Conservation (phyloP, 2,797 vertebrate genomes). For the Acanthurus lineatus region DNA sequence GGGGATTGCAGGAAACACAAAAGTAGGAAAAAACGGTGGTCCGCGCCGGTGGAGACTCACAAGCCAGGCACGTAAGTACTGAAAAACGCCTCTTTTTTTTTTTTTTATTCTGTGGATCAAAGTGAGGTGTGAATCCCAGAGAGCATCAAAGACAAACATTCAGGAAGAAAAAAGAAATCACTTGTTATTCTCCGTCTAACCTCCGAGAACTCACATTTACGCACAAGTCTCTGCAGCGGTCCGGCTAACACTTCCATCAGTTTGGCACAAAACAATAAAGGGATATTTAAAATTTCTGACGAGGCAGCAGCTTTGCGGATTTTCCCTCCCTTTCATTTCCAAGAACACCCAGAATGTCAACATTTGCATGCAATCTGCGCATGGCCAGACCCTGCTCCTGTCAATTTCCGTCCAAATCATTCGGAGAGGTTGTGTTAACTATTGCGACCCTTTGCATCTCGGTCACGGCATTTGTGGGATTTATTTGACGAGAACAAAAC, state of each 20-base stretch:
- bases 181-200: not conserved
- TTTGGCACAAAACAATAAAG: not conserved
- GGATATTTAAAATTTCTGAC: too few relatives aligned
- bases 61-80: conserved; percentile 87
- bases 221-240: not conserved
- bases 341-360: not conserved
- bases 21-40: conserved; percentile 88
- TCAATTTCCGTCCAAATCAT: too few relatives aligned
- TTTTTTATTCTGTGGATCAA: not conserved
- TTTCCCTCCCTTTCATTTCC: not conserved
- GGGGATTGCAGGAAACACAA: conserved; percentile 87
- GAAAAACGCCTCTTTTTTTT: not conserved
- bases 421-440: not conserved
- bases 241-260: not conserved
- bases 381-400: not conserved
- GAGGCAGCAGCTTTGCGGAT: not conserved
- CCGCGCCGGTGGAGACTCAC: conserved; percentile 82
- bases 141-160: not conserved
- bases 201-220: not conserved
- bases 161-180: not conserved
- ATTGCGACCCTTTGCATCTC: not conserved
- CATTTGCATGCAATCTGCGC: not conserved
- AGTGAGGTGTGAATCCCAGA: not conserved
- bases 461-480: too few relatives aligned
- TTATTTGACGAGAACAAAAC: too few relatives aligned